Percentiles rank a stretch among this genome's conserved stretches.
Evolutionary conservation across 2,113 vertebrate species (phyloP).

Genomic region (Australoheros scitulus): DNA sequence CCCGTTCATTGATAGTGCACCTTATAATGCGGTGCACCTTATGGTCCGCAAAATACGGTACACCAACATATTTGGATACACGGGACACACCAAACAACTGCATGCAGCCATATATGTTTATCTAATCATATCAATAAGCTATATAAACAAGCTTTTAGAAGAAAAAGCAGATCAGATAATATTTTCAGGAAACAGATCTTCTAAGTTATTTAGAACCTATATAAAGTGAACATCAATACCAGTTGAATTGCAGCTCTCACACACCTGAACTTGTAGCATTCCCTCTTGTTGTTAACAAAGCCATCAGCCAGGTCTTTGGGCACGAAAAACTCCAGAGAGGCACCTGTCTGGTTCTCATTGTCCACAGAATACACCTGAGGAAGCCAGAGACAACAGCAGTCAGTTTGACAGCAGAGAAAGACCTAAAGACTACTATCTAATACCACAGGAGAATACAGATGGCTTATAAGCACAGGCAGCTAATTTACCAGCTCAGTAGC

Average conservation of each 20-base stretch:
- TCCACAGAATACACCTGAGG: slow-evolving; percentile 84
- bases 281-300: slow-evolving; percentile 95
- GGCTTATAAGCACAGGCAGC: not conserved
- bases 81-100: not conserved
- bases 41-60: too few relatives aligned
- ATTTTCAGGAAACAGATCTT: too few relatives aligned
- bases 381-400: slow-evolving; percentile 49
- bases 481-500: not conserved
- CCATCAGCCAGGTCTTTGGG: slow-evolving; percentile 91
- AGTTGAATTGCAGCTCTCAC: not conserved
- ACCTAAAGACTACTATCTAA: not conserved
- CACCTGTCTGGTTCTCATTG: slow-evolving; percentile 75
- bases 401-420: not conserved
- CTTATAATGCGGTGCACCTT: too few relatives aligned
- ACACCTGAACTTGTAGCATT: slow-evolving; percentile 92
- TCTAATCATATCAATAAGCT: too few relatives aligned
- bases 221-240: not conserved
- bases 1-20: too few relatives aligned
- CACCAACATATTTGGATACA: too few relatives aligned
- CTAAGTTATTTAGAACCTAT: too few relatives aligned
- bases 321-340: slow-evolving; percentile 86
- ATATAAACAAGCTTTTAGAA: too few relatives aligned
- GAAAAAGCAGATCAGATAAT: too few relatives aligned
- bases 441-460: not conserved
- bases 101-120: not conserved